These are phyloP conservation scores for Henricia sp. DNA, from an alignment of 53 echinoderm and acorn worm genomes.

Conservation along the genomic window DNA sequence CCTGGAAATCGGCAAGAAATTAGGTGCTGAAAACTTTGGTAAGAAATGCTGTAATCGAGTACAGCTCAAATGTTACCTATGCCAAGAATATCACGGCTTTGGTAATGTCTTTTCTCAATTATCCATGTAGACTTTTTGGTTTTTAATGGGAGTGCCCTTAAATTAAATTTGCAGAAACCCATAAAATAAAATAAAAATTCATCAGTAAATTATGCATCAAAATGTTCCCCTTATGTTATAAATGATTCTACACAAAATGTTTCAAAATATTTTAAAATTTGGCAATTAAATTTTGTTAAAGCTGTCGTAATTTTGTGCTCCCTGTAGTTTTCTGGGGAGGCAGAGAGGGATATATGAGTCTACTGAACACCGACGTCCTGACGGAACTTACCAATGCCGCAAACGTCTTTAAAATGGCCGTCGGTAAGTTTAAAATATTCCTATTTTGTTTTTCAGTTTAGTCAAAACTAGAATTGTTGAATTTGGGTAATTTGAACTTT, in stretches of 20 bases:
- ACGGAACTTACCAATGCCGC: constrained; percentile 89
- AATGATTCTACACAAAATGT: too few species aligned
- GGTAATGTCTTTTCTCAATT: neutral
- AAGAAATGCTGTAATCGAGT: too few species aligned
- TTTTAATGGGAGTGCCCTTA: neutral
- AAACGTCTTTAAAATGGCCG: constrained; percentile 93
- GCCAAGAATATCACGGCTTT: too few species aligned
- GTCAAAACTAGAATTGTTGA: neutral
- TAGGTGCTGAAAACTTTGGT: constrained; percentile 98
- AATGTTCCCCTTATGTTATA: too few species aligned
- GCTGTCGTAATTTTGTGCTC: neutral
- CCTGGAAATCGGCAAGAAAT: constrained; percentile 89
- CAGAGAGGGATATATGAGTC: constrained; percentile 91
- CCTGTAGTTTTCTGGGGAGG: constrained; percentile 97
- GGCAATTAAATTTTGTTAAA: neutral
- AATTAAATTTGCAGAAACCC: too few species aligned
- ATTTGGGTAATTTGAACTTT: neutral
- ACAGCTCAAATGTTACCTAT: too few species aligned
- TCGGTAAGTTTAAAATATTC: constrained; percentile 67
- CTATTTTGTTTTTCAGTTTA: neutral
- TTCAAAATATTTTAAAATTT: too few species aligned
- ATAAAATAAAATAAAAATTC: too few species aligned
- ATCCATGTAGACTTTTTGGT: neutral
- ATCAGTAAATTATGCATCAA: too few species aligned
- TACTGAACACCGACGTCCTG: constrained; percentile 89